Evolutionary conservation across 2,113 vertebrate species (phyloP), one percentile per base, ranked within the genome.

Genomic region (Mustela nigripes): DNA sequence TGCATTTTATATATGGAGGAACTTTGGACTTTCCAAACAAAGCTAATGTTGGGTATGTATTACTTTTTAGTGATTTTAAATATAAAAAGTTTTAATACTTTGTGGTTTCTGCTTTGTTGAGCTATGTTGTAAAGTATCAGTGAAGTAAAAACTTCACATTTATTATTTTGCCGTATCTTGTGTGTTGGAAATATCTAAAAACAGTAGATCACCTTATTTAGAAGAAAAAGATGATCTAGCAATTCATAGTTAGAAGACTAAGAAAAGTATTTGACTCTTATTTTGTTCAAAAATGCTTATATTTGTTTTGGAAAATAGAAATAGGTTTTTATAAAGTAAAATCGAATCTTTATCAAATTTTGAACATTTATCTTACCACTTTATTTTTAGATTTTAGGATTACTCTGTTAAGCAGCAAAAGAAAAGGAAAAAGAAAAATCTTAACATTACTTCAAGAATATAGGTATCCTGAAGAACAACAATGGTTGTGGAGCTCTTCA

Each of bases 1-100:
- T 99, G 91, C 98, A 99, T 98, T 99, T 99, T 98, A 99, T 99
- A 98, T 99, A 99, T 26, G 99, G 99, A 97, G 99, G 99, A 98
- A 98, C 99, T 96, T 93, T 99, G 98, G 99, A 99, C 98, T 99
- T 99, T 62, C 99, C 99, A 48, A 98, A 98, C 1, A 98, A 99
- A 98, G 98, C 98, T 97, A 99, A 99, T 98, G 98, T 99, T 98
- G 99, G 99, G 99, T 99, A 99, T 95, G 97, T 98, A 91, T 98
- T 97, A 95, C 22, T 60, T 98, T 98, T 78, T 89, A 95, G 74
- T 98, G 65, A 71, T 89, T 94, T 98, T 95, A 87, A 94, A 81
- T 90, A 73, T 71, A 67, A 74, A 74, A 89, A 76, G 19, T 90
- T 24, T 89, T 94, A 4, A 85, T 80, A 94, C 96, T 97, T 96